Evolutionary conservation across 2,113 vertebrate species (phyloP).

Genomic region (Lagenorhynchus albirostris): DNA sequence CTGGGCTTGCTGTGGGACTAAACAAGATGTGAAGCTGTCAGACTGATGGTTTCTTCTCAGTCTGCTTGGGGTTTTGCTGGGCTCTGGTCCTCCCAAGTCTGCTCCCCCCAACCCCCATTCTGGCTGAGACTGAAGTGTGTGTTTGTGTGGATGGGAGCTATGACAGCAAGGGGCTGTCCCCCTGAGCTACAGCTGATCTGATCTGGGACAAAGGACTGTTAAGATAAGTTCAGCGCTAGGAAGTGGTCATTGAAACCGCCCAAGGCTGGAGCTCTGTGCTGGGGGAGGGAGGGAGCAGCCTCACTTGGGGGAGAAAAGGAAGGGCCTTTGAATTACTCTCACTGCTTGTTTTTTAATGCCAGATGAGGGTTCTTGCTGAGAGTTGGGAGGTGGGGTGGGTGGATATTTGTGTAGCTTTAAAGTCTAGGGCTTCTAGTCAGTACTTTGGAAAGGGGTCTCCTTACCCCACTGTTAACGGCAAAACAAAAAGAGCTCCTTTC

Average conservation of each 20-base stretch:
- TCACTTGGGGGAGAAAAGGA: not conserved
- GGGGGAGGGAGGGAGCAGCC: not conserved
- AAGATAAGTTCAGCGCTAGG: constrained; percentile 22
- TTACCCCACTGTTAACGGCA: not conserved
- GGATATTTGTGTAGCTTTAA: not conserved
- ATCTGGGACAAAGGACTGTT: not conserved
- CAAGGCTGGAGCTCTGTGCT: not conserved
- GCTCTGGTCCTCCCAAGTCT: not conserved
- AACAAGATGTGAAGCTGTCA: not conserved
- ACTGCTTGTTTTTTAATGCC: not conserved
- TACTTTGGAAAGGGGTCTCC: not conserved
- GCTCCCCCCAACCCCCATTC: too few relatives aligned
- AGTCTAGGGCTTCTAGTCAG: not conserved
- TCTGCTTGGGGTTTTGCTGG: not conserved
- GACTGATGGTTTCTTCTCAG: not conserved
- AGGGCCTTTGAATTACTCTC: not conserved
- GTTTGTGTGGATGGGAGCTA: not conserved
- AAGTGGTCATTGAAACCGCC: not conserved
- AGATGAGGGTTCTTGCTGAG: not conserved
- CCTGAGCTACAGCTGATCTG: not conserved
- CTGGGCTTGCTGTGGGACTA: not conserved
- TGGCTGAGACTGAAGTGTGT: not conserved
- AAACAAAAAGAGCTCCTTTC: not conserved
- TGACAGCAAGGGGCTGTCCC: not conserved
- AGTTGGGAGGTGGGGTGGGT: not conserved